phyloP scores from a whole-genome alignment of 2,113 vertebrate genomes.

The Phasianus colchicus region DNA sequence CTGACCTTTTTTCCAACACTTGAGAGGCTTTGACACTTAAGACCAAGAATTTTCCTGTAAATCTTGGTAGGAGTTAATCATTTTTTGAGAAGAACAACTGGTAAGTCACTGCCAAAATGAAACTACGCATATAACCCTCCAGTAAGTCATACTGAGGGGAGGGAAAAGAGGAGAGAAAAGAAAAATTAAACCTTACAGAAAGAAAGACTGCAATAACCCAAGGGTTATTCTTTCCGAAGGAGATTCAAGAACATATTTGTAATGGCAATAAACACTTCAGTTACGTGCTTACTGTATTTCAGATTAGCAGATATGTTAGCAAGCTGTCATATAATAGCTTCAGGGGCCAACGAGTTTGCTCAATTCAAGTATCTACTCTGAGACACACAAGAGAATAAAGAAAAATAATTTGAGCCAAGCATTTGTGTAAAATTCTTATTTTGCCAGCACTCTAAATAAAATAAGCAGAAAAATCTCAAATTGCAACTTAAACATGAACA shows the following conservation, averaged over 20 bases:
- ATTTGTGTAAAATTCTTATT: conserved; percentile 44
- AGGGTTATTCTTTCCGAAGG: neutral
- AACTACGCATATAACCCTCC: neutral
- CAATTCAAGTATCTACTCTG: neutral
- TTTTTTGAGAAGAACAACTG: neutral
- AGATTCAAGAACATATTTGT: neutral
- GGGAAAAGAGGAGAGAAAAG: neutral
- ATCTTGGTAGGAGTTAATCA: neutral
- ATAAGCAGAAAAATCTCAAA: conserved; percentile 60
- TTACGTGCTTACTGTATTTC: conserved; percentile 43
- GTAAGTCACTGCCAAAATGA: neutral
- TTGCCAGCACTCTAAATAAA: conserved; percentile 48
- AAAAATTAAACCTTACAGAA: conserved; percentile 1
- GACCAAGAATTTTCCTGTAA: neutral
- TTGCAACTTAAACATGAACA: conserved; percentile 25
- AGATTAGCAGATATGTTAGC: conserved; percentile 56
- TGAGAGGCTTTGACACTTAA: neutral
- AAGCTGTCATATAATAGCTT: conserved; percentile 35
- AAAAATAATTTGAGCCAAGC: conserved; percentile 23
- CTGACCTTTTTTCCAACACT: neutral
- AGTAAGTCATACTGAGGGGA: neutral
- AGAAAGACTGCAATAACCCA: neutral
- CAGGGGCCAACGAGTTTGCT: conserved; percentile 4
- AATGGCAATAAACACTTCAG: conserved; percentile 43
- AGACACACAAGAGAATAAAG: conserved; percentile 10